Percentiles rank a stretch among this genome's conserved stretches.
These are phyloP conservation scores for Bombus pyrosoma DNA, from an alignment of 1,140 invertebrate species.

Conservation along the genomic window DNA sequence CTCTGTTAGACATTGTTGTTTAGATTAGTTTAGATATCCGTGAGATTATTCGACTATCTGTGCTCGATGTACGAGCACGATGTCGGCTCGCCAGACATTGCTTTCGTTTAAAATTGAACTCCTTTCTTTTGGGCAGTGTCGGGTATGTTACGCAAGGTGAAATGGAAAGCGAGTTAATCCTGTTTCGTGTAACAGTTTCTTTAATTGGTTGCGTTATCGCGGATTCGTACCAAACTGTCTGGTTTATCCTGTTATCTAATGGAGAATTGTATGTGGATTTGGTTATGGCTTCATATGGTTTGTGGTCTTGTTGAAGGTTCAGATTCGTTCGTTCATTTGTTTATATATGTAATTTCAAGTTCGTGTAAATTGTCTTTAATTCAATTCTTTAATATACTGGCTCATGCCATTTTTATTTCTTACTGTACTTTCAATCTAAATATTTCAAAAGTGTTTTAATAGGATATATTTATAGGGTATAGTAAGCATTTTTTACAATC, in stretches of 20 bases:
- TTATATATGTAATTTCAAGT: too few relatives aligned
- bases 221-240: neutral
- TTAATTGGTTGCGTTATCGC: slow-evolving; percentile 40
- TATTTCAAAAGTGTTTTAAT: too few relatives aligned
- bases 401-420: too few relatives aligned
- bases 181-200: slow-evolving; percentile 37
- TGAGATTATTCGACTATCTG: neutral
- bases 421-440: too few relatives aligned
- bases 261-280: neutral
- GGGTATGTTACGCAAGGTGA: slow-evolving; percentile 14
- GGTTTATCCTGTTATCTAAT: neutral
- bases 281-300: too few relatives aligned
- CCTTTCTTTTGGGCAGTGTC: neutral
- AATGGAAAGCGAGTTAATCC: slow-evolving; percentile 44
- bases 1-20: neutral
- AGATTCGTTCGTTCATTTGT: too few relatives aligned
- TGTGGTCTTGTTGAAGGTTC: too few relatives aligned
- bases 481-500: too few relatives aligned
- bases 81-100: neutral
- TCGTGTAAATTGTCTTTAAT: too few relatives aligned
- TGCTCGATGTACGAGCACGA: neutral
- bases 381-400: too few relatives aligned
- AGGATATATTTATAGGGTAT: too few relatives aligned
- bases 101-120: slow-evolving; percentile 2
- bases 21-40: neutral